These are phyloP conservation scores for Gavia stellata DNA, from an alignment of 2,113 vertebrate species.

Conservation along the genomic window DNA sequence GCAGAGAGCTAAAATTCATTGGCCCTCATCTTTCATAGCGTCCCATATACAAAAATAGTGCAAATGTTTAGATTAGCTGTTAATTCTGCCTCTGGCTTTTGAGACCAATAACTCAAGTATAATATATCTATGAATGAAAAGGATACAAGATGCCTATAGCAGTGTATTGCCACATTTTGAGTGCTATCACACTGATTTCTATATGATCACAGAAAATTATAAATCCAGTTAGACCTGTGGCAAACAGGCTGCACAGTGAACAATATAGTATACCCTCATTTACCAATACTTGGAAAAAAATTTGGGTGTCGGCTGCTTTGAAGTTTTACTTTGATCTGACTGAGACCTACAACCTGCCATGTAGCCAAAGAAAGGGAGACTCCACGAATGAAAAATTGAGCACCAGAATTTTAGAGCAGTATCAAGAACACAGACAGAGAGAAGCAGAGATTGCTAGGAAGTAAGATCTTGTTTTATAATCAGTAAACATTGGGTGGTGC, in stretches of 20 bases:
- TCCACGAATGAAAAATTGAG: rapidly evolving
- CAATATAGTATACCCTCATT: not conserved
- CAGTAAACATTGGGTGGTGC: not conserved
- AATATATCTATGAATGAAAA: not conserved
- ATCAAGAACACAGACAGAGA: not conserved
- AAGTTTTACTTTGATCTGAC: slow-evolving; percentile 22
- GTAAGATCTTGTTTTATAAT: not conserved
- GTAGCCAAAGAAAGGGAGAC: not conserved
- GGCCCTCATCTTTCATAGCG: not conserved
- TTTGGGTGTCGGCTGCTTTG: not conserved
- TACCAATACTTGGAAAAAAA: not conserved
- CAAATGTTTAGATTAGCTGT: not conserved
- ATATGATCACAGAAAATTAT: not conserved
- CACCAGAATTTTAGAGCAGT: not conserved
- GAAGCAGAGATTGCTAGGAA: not conserved
- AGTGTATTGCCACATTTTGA: not conserved
- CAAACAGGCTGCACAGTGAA: not conserved
- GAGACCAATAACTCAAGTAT: not conserved
- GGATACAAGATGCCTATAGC: not conserved
- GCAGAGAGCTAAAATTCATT: not conserved
- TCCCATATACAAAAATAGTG: not conserved
- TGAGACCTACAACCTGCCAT: not conserved
- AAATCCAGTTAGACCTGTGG: not conserved
- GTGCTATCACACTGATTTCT: not conserved
- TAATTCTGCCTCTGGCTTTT: not conserved